Conservation (phyloP, 1,140 invertebrate species). For the Alviniconcha marisindica region DNA sequence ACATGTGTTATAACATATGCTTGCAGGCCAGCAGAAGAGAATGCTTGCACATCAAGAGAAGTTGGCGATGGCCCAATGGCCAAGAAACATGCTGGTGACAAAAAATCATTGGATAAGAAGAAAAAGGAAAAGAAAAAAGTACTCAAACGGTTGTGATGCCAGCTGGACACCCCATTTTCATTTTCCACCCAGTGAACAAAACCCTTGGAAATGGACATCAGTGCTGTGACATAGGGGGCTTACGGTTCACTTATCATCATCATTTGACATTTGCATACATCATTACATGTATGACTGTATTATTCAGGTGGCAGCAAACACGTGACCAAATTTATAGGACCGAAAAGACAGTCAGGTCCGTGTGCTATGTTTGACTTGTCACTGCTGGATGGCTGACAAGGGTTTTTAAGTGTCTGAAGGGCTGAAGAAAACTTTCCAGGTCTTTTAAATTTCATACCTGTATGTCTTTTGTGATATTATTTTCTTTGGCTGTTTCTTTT, state of each 20-base stretch:
- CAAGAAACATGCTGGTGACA: conserved; percentile 90
- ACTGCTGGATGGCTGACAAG: conserved; percentile 26
- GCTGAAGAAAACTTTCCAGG: too few species aligned
- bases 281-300: neutral
- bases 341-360: neutral
- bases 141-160: conserved; percentile 89
- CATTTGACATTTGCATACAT: conserved; percentile 7
- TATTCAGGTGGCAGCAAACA: conserved; percentile 13
- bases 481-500: too few species aligned
- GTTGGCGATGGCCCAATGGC: conserved; percentile 82
- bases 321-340: conserved; percentile 1
- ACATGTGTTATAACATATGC: too few species aligned
- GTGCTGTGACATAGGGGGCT: conserved; percentile 21
- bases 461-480: too few species aligned
- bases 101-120: conserved; percentile 83
- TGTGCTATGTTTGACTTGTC: neutral
- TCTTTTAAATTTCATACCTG: too few species aligned
- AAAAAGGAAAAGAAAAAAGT: conserved; percentile 91
- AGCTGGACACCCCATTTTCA: conserved; percentile 8
- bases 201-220: neutral
- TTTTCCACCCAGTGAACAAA: conserved; percentile 20
- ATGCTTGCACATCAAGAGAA: conserved; percentile 51
- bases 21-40: conserved; percentile 49
- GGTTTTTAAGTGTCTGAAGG: neutral
- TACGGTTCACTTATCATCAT: neutral